phyloP scores from a whole-genome alignment of 2,888 invertebrate species.

The Sminthurides aquaticus region DNA sequence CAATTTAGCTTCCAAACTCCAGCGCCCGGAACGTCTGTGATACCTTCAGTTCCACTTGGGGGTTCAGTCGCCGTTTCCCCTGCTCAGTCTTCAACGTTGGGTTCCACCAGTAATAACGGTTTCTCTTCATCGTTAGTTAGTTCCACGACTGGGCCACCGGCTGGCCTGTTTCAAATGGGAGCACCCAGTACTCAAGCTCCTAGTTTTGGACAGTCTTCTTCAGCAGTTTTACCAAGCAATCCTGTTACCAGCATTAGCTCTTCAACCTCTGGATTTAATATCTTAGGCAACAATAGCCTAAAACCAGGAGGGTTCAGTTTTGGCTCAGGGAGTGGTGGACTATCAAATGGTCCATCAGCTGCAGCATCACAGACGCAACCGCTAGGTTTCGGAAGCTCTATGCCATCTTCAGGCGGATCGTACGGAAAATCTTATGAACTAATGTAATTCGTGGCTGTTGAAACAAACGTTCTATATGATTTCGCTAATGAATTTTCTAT shows the following conservation, averaged over 20 bases:
- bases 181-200: not conserved
- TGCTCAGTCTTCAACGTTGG: not conserved
- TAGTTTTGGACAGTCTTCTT: not conserved
- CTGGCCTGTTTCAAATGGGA: not conserved
- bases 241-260: not conserved
- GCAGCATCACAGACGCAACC: not conserved
- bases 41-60: slow-evolving; percentile 13
- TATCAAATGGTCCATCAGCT: not conserved
- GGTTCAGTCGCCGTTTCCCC: not conserved
- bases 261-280: not conserved
- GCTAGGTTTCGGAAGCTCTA: too few relatives aligned
- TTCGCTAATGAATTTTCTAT: too few relatives aligned
- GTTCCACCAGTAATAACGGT: not conserved
- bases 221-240: not conserved
- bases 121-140: not conserved
- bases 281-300: not conserved
- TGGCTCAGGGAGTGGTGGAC: not conserved
- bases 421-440: too few relatives aligned
- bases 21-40: slow-evolving; percentile 13
- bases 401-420: too few relatives aligned
- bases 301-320: not conserved
- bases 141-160: not conserved
- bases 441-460: too few relatives aligned
- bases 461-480: too few relatives aligned
- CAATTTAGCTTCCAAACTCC: slow-evolving; percentile 20